phyloP scores from a whole-genome alignment of 1,140 invertebrate genomes.

The Drosophila nannoptera region DNA sequence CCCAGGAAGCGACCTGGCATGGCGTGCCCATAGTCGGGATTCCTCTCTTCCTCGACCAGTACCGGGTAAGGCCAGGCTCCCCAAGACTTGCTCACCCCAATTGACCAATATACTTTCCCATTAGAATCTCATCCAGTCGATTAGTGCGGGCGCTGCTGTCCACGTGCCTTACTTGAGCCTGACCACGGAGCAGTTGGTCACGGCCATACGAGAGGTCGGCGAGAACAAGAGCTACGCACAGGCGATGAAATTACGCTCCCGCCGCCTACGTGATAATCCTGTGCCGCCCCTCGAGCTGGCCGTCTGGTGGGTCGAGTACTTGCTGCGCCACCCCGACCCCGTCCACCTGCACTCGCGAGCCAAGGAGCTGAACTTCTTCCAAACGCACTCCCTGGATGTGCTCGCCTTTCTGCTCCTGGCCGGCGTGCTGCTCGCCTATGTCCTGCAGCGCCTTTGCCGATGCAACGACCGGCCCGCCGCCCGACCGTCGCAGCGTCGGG shows the following conservation, averaged over 20 bases:
- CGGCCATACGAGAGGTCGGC: constrained; percentile 19
- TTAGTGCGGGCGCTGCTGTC: constrained; percentile 18
- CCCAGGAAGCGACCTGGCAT: constrained; percentile 81
- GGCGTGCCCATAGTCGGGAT: constrained; percentile 83
- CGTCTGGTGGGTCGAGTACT: constrained; percentile 40
- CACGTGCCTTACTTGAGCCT: constrained; percentile 15
- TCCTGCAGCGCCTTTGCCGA: background rate
- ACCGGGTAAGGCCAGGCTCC: constrained; percentile 14
- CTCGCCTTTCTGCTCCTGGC: constrained; percentile 12
- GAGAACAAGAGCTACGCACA: constrained; percentile 13
- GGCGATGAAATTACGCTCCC: constrained; percentile 29
- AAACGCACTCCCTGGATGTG: constrained; percentile 34
- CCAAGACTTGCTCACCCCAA: background rate
- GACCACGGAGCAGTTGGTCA: constrained; percentile 6
- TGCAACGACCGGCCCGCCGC: too few species aligned
- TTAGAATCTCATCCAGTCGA: constrained; percentile 22
- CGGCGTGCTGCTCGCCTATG: background rate
- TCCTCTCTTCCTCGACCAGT: constrained; percentile 84
- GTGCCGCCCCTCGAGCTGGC: constrained; percentile 28
- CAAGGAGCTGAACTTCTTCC: constrained; percentile 35
- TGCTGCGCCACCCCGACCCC: constrained; percentile 32
- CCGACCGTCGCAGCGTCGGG: background rate
- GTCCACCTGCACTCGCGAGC: constrained; percentile 23
- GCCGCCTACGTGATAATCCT: constrained; percentile 28
- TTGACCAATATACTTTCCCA: too few species aligned